These are phyloP conservation scores for Hiodon alosoides DNA, from an alignment of 2,113 vertebrate species.

Conservation along the genomic window DNA sequence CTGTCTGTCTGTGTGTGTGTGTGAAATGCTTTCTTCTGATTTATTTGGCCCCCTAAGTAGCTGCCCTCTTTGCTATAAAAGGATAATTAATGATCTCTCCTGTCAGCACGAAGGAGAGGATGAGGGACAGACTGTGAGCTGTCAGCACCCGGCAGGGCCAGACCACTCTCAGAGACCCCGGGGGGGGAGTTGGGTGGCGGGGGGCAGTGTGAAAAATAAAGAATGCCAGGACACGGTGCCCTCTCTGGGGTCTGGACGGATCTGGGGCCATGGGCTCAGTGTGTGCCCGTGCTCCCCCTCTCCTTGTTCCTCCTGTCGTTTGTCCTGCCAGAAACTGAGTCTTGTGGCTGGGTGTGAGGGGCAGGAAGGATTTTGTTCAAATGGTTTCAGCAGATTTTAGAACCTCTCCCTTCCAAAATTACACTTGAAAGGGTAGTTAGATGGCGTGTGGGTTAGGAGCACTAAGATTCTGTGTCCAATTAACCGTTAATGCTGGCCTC, in stretches of 20 bases:
- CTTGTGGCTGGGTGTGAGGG: no score
- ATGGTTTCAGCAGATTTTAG: no score
- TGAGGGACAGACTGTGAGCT: constrained; percentile 5
- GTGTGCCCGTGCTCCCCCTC: no score
- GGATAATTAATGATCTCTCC: constrained; percentile 12
- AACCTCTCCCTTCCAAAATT: no score
- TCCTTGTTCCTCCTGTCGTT: no score
- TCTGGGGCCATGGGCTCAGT: no score
- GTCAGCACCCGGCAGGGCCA: not conserved
- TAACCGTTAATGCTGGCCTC: not conserved
- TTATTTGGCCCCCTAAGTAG: constrained; percentile 1
- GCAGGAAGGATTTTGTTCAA: no score
- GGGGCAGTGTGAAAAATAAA: not conserved
- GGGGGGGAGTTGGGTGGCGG: not conserved
- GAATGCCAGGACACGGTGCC: not conserved
- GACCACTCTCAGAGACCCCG: not conserved
- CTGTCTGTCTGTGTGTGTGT: not conserved
- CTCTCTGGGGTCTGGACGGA: no score
- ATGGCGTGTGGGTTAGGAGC: no score
- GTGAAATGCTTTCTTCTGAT: not conserved
- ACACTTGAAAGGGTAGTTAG: no score
- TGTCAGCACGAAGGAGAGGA: constrained; percentile 22
- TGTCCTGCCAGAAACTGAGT: no score
- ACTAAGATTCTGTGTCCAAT: no score
- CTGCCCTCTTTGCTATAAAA: not conserved